Base-by-base conservation (phyloP, 23 tunicate species). In the Aplidium turbinatum region DNA sequence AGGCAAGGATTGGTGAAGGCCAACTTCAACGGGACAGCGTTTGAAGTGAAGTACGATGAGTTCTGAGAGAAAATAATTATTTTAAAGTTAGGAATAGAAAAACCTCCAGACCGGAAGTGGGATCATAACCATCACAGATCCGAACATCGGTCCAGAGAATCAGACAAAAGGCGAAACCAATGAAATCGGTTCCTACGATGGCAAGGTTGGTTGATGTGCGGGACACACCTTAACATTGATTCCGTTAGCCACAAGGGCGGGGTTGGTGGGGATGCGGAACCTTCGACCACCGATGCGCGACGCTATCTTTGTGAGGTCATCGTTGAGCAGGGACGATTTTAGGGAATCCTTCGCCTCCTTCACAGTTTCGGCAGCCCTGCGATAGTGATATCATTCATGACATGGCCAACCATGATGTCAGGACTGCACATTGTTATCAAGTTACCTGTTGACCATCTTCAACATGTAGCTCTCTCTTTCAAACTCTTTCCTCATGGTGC, bases 211-310 rank as follows among this genome's bases (percentile, higher is more conserved):
- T n/a, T n/a, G n/a, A n/a, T n/a, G n/a, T n/a, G n/a, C 50, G 16
- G 50, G 6, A 3, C 69, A 36, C 58, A 91, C 97, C 77, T 73
- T 73, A 46, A 84, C 86, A 57, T 78, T 68, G 1, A 91, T 18
- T 1, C 86, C 90, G 48, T 68, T 79, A 20, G 76, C 78, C 29
- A 83, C 83, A 35, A 78, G 51, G 0, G 97, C 86, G 1, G 90
- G 86, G 42, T 91, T 84, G 0, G 90, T 78, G 11, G 97, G 97
- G 22, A 91, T 87, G 35, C 97, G 61, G 61, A 84, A 91, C 39
- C 47, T 77, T 29, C 50, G 33, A 0, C 69, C 76, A n/a, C 67
- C 62, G 24, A 75, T 65, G 58, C 58, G 69, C 18, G 81, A 19
- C 29, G 79, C 70, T 1, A 90, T 80, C 70, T 65, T 78, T 34